Percentiles rank a stretch among this genome's conserved stretches.
These are phyloP conservation scores for Anniella stebbinsi DNA, from an alignment of 2,797 vertebrate species.

Conservation along the genomic window DNA sequence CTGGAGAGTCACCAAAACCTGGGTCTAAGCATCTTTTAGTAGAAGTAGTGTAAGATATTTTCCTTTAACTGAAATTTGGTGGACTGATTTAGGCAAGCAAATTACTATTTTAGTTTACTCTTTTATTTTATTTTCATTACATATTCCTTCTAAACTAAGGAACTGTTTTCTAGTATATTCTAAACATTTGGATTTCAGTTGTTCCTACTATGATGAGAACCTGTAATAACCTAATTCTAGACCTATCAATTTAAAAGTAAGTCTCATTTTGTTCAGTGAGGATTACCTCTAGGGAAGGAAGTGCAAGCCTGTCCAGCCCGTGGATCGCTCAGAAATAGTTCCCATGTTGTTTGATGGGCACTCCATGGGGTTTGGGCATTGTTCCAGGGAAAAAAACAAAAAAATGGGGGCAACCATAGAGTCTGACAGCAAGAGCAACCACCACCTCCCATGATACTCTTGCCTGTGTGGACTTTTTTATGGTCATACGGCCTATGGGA, in stretches of 20 bases:
- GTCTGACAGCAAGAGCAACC: too few relatives aligned
- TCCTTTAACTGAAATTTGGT: background rate
- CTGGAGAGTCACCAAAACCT: background rate
- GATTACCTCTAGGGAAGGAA: background rate
- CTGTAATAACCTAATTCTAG: background rate
- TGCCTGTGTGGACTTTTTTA: too few relatives aligned
- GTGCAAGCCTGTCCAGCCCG: background rate
- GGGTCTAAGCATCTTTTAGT: background rate
- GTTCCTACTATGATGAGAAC: constrained; percentile 5
- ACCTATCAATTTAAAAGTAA: background rate
- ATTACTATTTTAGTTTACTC: background rate
- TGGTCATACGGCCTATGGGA: too few relatives aligned
- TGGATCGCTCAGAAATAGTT: too few relatives aligned
- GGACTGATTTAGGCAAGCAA: background rate
- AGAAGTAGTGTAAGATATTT: background rate
- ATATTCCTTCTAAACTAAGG: background rate
- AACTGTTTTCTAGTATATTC: background rate
- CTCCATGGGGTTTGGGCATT: too few relatives aligned
- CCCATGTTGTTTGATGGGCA: too few relatives aligned
- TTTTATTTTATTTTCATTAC: background rate
- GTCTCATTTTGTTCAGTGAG: background rate
- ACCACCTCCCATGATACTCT: too few relatives aligned
- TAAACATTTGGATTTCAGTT: background rate
- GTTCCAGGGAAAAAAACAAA: too few relatives aligned
- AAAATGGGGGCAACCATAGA: too few relatives aligned